Conservation (phyloP, 2,888 invertebrate species). For the Rotaria sp. region DNA sequence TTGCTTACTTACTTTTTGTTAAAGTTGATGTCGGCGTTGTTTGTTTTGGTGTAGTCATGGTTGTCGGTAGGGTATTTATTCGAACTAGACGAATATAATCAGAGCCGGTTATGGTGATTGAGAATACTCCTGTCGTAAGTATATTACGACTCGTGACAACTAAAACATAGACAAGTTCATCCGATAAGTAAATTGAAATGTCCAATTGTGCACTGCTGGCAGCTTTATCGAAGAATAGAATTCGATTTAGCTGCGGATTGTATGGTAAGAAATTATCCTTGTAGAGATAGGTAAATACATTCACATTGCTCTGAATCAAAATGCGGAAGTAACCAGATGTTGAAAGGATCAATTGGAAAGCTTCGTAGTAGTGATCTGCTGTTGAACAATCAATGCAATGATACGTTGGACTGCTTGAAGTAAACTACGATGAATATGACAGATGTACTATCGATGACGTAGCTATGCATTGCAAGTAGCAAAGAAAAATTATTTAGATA, state of each 20-base stretch:
- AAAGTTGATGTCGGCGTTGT: background rate
- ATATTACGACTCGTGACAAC: background rate
- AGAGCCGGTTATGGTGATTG: background rate
- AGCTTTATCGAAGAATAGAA: background rate
- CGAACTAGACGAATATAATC: background rate
- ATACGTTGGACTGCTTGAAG: background rate
- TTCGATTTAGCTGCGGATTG: background rate
- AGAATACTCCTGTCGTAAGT: background rate
- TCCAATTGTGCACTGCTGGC: background rate
- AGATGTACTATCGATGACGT: background rate
- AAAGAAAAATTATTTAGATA: background rate
- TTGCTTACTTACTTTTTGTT: too few relatives aligned
- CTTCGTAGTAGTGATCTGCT: background rate
- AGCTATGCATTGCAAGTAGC: background rate
- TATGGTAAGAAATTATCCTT: background rate
- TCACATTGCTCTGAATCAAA: background rate
- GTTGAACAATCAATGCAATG: background rate
- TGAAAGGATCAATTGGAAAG: background rate
- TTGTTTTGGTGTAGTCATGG: background rate
- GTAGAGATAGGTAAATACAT: background rate
- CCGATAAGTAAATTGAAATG: background rate
- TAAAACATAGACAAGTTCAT: background rate
- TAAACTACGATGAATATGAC: background rate
- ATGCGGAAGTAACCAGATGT: background rate
- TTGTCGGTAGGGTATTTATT: background rate